Percentiles rank a stretch among this genome's conserved stretches.
Evolutionary conservation across 2,113 vertebrate genomes (phyloP).

Genomic region (Pseudorectes ferrugineus): DNA sequence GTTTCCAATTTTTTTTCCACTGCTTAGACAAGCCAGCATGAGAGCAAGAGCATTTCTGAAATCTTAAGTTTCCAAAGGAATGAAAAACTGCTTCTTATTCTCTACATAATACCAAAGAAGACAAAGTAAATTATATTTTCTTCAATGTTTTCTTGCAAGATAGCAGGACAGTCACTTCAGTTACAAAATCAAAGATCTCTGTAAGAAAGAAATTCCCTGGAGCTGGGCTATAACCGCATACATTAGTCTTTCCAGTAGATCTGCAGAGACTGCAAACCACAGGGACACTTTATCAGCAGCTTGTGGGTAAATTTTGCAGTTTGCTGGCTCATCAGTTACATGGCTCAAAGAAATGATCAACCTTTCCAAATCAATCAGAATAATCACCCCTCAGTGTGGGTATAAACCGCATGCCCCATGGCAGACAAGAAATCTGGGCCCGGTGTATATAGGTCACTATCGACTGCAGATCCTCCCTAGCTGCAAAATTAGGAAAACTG

Average conservation of each 20-base stretch:
- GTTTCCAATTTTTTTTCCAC: not conserved
- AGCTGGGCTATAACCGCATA: not conserved
- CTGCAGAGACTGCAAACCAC: not conserved
- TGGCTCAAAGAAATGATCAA: not conserved
- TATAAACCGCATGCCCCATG: not conserved
- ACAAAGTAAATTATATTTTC: not conserved
- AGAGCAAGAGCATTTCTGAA: not conserved
- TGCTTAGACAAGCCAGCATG: not conserved
- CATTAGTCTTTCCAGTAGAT: not conserved
- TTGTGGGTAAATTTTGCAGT: not conserved
- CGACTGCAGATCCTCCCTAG: not conserved
- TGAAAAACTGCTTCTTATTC: not conserved
- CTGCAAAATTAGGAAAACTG: not conserved
- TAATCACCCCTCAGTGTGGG: not conserved
- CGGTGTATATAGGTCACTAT: not conserved
- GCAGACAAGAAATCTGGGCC: not conserved
- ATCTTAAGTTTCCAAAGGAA: not conserved
- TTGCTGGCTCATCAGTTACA: not conserved
- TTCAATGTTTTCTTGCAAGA: not conserved
- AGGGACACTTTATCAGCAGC: not conserved
- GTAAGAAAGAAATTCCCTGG: not conserved
- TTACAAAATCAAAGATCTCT: not conserved
- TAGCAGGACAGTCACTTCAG: not conserved
- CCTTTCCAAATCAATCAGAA: not conserved
- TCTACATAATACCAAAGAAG: not conserved